Evolutionary conservation across 2,797 vertebrate species (phyloP).

Genomic region (Poecilia gillii): DNA sequence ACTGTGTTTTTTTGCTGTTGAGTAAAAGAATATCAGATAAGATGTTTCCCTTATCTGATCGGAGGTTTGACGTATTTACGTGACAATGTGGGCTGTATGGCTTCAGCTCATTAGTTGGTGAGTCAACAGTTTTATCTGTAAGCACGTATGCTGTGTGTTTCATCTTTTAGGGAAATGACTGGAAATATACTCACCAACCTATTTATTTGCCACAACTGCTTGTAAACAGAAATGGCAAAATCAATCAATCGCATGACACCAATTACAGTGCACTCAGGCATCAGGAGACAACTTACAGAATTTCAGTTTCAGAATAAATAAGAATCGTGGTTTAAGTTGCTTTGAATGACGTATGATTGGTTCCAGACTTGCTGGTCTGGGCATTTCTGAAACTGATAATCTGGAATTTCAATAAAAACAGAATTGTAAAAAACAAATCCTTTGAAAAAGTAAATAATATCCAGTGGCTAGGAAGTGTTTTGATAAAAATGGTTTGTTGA

Average conservation of each 20-base stretch:
- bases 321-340: not conserved
- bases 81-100: not conserved
- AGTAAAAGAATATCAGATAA: constrained; percentile 30
- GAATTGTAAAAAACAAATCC: not conserved
- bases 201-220: not conserved
- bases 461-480: not conserved
- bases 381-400: not conserved
- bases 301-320: not conserved
- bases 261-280: not conserved
- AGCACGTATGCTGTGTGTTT: not conserved
- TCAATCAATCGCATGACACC: not conserved
- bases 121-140: not conserved
- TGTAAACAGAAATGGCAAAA: not conserved
- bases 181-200: not conserved
- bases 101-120: not conserved
- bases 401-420: not conserved
- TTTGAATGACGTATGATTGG: not conserved
- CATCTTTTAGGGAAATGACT: no score
- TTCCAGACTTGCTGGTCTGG: not conserved
- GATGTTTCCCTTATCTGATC: not conserved
- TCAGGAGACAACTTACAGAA: not conserved
- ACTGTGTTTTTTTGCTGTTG: constrained; percentile 39
- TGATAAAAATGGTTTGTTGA: not conserved
- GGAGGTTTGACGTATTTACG: not conserved
- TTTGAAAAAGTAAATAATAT: not conserved